Conservation (phyloP, 2,113 vertebrate species). For the Heterotis niloticus region DNA sequence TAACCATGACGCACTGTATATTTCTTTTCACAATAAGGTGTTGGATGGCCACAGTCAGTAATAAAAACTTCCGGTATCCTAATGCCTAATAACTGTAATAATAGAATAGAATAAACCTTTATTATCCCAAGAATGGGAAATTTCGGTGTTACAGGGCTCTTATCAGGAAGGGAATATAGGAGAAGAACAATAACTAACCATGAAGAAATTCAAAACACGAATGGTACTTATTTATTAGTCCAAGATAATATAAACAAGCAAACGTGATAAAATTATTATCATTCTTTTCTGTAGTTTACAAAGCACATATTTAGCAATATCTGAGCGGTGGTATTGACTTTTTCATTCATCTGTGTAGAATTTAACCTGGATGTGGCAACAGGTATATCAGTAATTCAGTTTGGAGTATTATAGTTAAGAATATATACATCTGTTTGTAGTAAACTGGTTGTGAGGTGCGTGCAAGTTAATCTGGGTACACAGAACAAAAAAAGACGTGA, state of each 20-base stretch:
- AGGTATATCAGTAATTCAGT: constrained; percentile 20
- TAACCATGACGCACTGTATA: too few relatives aligned
- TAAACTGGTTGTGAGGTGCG: not conserved
- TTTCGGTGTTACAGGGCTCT: too few relatives aligned
- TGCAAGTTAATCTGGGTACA: not conserved
- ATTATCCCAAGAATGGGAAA: too few relatives aligned
- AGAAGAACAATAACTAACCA: too few relatives aligned
- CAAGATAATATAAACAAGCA: not conserved
- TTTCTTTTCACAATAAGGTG: too few relatives aligned
- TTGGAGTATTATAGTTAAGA: not conserved
- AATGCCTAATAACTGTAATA: too few relatives aligned
- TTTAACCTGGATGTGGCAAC: constrained; percentile 21
- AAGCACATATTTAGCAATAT: not conserved
- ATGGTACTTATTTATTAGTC: too few relatives aligned
- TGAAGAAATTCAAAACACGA: too few relatives aligned
- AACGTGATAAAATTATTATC: not conserved
- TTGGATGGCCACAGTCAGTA: not conserved
- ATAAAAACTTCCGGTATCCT: not conserved
- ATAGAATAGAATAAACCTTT: too few relatives aligned
- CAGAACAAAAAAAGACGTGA: not conserved
- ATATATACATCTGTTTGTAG: not conserved
- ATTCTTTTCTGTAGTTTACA: not conserved
- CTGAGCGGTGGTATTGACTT: not conserved
- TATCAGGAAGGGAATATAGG: too few relatives aligned
- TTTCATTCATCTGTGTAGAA: too few relatives aligned